These are phyloP conservation scores for Euborellia annulipes DNA, from an alignment of 1,140 invertebrate genomes.

Conservation along the genomic window DNA sequence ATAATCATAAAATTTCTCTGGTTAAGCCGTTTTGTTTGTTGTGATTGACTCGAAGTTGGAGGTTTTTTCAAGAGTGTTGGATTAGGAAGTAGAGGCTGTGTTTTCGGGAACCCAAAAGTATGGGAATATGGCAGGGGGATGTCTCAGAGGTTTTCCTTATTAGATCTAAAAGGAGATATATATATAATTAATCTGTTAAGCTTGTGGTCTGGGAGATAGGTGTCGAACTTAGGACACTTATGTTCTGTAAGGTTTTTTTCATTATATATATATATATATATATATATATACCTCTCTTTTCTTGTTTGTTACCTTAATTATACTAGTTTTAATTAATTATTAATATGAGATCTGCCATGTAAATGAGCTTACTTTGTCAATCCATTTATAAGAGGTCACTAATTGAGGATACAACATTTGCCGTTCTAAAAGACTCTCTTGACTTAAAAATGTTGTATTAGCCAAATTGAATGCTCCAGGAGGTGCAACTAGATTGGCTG, in stretches of 20 bases:
- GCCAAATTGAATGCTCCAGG: conserved; percentile 61
- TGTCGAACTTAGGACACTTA: background rate
- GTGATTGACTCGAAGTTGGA: no score
- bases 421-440: conserved; percentile 73
- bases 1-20: no score
- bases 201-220: background rate
- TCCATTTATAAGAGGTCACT: conserved; percentile 83
- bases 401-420: conserved; percentile 74
- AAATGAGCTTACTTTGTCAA: conserved; percentile 70
- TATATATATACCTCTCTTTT: background rate
- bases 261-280: background rate
- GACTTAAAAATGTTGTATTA: conserved; percentile 64
- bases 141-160: no score
- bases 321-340: background rate
- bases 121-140: no score
- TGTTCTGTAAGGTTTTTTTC: conserved; percentile 1
- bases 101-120: no score
- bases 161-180: no score
- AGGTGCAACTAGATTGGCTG: conserved; percentile 45
- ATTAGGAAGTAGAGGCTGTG: no score
- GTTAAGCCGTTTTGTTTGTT: no score
- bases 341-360: background rate
- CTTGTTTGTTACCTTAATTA: background rate
- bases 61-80: no score
- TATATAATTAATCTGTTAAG: background rate